These are phyloP conservation scores for Cygnus buccinator DNA, from an alignment of 2,113 vertebrate species.

Conservation along the genomic window DNA sequence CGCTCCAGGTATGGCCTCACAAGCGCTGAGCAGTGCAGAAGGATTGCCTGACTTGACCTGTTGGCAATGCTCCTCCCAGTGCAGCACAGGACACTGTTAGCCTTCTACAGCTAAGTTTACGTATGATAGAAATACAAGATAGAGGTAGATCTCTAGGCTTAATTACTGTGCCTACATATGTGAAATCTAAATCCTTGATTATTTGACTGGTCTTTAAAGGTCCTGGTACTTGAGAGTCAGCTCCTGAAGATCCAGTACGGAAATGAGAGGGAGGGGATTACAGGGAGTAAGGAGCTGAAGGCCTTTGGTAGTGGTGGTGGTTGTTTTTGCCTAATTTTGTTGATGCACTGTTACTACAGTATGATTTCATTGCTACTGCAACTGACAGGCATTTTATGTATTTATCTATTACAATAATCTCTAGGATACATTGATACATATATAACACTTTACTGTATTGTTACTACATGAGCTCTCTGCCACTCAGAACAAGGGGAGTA, in stretches of 20 bases:
- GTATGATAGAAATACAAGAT: too few species aligned
- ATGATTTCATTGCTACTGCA: neutral
- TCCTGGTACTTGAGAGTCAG: too few species aligned
- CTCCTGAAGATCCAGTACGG: too few species aligned
- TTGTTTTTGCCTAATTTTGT: neutral
- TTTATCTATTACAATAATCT: neutral
- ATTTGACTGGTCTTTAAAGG: too few species aligned
- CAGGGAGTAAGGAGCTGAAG: too few species aligned
- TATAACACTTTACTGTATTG: fast-evolving
- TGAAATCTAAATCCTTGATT: too few species aligned
- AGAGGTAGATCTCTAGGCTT: too few species aligned
- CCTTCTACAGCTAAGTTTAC: too few species aligned
- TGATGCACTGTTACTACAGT: neutral
- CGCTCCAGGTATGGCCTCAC: fast-evolving
- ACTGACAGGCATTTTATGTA: neutral
- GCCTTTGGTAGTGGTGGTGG: neutral
- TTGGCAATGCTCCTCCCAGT: fast-evolving
- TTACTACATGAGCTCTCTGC: neutral
- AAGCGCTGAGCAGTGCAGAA: neutral
- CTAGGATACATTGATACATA: too few species aligned
- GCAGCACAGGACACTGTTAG: too few species aligned
- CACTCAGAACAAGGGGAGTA: fast-evolving
- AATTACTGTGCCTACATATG: too few species aligned
- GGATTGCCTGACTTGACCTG: fast-evolving
- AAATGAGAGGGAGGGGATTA: too few species aligned